These are phyloP conservation scores for Lepidurus packardi DNA, from an alignment of 1,140 invertebrate species.

Conservation along the genomic window DNA sequence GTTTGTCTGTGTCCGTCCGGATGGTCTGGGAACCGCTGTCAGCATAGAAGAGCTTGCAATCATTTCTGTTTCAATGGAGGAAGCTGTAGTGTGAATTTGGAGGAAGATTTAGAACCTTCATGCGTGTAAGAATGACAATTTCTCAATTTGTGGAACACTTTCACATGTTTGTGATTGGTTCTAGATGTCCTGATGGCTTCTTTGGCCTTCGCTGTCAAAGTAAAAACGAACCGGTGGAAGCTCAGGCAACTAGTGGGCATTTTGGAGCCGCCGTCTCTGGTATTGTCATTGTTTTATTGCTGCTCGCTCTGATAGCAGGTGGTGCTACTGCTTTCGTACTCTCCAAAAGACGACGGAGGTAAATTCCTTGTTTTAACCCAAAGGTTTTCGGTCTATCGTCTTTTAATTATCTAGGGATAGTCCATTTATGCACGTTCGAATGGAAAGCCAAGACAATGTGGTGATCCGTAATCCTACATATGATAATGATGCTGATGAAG, in stretches of 20 bases:
- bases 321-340: conserved; percentile 38
- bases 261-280: conserved; percentile 33
- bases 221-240: neutral
- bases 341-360: conserved; percentile 38
- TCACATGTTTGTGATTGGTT: conserved; percentile 27
- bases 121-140: conserved; percentile 46
- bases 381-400: neutral
- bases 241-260: conserved; percentile 32
- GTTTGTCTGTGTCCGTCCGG: conserved; percentile 53
- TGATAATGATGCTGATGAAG: conserved; percentile 60
- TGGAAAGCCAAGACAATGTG: conserved; percentile 63
- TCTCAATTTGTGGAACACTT: conserved; percentile 16
- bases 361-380: conserved; percentile 22
- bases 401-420: conserved; percentile 47
- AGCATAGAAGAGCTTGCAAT: conserved; percentile 49
- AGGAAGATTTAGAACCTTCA: conserved; percentile 41
- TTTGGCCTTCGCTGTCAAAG: conserved; percentile 44
- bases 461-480: conserved; percentile 82
- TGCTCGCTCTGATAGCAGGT: conserved; percentile 40
- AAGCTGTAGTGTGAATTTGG: conserved; percentile 48
- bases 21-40: conserved; percentile 54
- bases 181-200: conserved; percentile 44
- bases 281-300: conserved; percentile 38
- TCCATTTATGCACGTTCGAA: conserved; percentile 68
- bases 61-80: conserved; percentile 55